phyloP scores from a whole-genome alignment of 2,888 invertebrate genomes.

The Archips xylosteana region DNA sequence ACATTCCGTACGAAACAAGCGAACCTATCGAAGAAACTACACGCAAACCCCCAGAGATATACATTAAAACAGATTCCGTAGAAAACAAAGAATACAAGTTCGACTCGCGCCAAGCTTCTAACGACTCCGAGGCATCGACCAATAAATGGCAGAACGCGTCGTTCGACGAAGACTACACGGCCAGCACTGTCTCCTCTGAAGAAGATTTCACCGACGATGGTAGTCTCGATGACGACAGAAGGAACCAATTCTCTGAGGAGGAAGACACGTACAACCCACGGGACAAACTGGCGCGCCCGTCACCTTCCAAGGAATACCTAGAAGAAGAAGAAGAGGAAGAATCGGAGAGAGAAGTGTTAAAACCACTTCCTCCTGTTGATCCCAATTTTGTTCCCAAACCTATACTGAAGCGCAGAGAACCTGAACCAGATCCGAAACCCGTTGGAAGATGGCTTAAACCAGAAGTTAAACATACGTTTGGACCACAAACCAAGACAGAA shows the following conservation, averaged over 20 bases:
- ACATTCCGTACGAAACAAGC: conserved; percentile 69
- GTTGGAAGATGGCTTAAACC: conserved; percentile 34
- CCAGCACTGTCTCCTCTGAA: conserved; percentile 86
- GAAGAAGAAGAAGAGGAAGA: conserved; percentile 80
- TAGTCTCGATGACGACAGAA: conserved; percentile 70
- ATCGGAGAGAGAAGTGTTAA: conserved; percentile 86
- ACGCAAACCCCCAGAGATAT: conserved; percentile 61
- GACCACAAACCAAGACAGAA: conserved; percentile 44
- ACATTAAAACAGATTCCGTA: conserved; percentile 69
- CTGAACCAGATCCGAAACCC: conserved; percentile 54
- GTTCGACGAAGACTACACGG: conserved; percentile 87
- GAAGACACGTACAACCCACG: conserved; percentile 89
- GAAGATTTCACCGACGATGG: conserved; percentile 76
- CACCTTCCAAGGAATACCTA: conserved; percentile 59
- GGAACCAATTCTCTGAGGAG: conserved; percentile 78
- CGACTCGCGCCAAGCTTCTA: conserved; percentile 61
- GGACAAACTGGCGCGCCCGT: conserved; percentile 72
- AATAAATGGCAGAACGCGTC: conserved; percentile 80
- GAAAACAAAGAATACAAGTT: conserved; percentile 64
- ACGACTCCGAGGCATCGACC: conserved; percentile 65
- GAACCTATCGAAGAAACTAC: conserved; percentile 45
- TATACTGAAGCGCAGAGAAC: conserved; percentile 88
- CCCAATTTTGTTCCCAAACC: conserved; percentile 92
- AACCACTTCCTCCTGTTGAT: conserved; percentile 87
- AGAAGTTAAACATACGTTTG: conserved; percentile 46